Evolutionary conservation across 2,113 vertebrate species (phyloP).

Genomic region (Gymnobelideus leadbeateri): DNA sequence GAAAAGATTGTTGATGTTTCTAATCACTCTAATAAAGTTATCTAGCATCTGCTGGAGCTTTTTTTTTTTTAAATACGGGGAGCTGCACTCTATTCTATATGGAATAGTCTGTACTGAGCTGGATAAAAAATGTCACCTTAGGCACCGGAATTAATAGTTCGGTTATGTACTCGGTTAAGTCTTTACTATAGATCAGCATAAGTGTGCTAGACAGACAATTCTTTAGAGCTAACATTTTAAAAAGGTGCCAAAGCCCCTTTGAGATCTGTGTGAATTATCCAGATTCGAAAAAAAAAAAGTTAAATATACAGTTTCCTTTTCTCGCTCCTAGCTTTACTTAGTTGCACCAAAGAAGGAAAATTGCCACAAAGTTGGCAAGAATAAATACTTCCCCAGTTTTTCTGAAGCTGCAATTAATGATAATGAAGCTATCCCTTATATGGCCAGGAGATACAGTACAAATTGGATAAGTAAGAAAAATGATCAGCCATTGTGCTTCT

Average conservation of each 20-base stretch:
- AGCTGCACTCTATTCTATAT: constrained; percentile 65
- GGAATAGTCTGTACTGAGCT: constrained; percentile 73
- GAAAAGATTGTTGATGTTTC: constrained; percentile 64
- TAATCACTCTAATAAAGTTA: constrained; percentile 71
- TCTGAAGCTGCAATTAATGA: constrained; percentile 86
- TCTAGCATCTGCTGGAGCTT: constrained; percentile 49
- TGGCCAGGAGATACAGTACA: constrained; percentile 76
- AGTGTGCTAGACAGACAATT: constrained; percentile 81
- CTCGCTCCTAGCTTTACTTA: constrained; percentile 29
- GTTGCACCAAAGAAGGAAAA: constrained; percentile 76
- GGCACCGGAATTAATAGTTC: constrained; percentile 84
- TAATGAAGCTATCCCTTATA: constrained; percentile 84
- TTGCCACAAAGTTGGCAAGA: constrained; percentile 80
- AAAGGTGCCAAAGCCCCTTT: constrained; percentile 80
- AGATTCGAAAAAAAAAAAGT: constrained; percentile 61
- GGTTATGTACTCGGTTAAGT: constrained; percentile 81
- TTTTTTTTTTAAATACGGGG: constrained; percentile 50
- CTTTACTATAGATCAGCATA: constrained; percentile 83
- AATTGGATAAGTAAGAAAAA: constrained; percentile 85
- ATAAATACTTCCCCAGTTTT: constrained; percentile 81
- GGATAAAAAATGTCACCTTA: constrained; percentile 81
- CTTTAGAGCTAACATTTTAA: constrained; percentile 81
- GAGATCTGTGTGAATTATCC: constrained; percentile 78
- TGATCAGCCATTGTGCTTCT: constrained; percentile 77
- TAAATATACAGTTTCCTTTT: constrained; percentile 54